phyloP scores from a whole-genome alignment of 2,888 invertebrate genomes.

The Ormyrus thymus region DNA sequence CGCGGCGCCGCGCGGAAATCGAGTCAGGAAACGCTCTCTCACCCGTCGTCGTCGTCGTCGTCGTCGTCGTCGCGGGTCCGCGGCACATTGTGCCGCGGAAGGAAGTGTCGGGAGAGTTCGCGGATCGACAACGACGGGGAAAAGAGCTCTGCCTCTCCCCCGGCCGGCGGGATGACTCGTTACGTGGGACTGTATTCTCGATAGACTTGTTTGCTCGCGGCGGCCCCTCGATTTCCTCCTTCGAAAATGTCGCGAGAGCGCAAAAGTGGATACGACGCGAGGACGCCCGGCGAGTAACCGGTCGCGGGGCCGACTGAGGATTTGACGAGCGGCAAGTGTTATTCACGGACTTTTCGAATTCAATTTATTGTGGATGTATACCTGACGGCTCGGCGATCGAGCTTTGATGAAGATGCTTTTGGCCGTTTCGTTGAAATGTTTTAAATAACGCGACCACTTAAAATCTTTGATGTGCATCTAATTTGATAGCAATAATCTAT shows the following conservation, averaged over 20 bases:
- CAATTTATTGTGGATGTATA: too few species aligned
- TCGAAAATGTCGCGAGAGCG: conserved; percentile 55
- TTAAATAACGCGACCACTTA: too few species aligned
- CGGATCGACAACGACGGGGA: conserved; percentile 23
- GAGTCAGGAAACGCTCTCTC: conserved; percentile 10
- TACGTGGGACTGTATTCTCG: conserved; percentile 64
- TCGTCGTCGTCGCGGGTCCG: neutral
- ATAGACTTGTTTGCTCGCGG: conserved; percentile 67
- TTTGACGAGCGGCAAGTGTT: too few species aligned
- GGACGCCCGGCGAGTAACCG: conserved; percentile 1
- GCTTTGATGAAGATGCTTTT: too few species aligned
- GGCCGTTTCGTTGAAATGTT: too few species aligned
- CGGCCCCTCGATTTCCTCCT: conserved; percentile 54
- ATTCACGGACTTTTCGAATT: too few species aligned
- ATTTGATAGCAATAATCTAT: too few species aligned
- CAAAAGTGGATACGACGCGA: neutral
- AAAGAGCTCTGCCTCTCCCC: neutral
- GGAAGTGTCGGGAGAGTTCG: conserved; percentile 17
- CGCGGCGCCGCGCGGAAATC: neutral
- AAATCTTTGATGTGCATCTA: too few species aligned
- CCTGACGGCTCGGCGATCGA: too few species aligned
- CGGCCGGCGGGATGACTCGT: conserved; percentile 26
- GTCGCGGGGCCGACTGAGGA: neutral
- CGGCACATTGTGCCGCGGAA: conserved; percentile 2
- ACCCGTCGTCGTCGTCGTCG: neutral